Evolutionary conservation across 1,140 invertebrate genomes (phyloP).

Genomic region (Cydia amplana): DNA sequence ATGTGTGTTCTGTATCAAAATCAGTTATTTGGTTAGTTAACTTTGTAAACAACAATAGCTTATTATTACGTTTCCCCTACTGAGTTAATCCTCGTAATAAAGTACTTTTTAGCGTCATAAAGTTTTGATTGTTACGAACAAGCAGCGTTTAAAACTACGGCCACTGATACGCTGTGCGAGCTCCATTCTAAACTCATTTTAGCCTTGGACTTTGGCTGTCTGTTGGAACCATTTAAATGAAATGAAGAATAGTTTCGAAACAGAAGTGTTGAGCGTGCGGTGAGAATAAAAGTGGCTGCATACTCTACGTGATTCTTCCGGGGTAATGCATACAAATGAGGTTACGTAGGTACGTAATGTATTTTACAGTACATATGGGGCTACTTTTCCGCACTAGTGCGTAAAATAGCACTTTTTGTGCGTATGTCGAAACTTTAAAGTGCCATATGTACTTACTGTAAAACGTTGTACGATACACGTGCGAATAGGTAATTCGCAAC

Average conservation of each 20-base stretch:
- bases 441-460: too few species aligned
- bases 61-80: background rate
- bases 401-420: too few species aligned
- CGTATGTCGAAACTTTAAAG: too few species aligned
- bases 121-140: slow-evolving; percentile 22
- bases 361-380: too few species aligned
- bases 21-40: background rate
- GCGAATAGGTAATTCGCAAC: too few species aligned
- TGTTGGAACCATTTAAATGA: background rate
- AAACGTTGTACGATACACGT: too few species aligned
- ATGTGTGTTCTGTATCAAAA: background rate
- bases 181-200: slow-evolving; percentile 29
- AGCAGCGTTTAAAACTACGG: slow-evolving; percentile 19
- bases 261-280: background rate
- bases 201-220: background rate
- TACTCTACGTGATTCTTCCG: background rate
- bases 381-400: too few species aligned
- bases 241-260: slow-evolving; percentile 28
- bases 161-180: slow-evolving; percentile 4
- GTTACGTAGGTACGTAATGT: background rate
- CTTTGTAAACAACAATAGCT: background rate
- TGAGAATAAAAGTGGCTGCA: background rate
- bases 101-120: background rate
- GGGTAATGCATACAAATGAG: background rate
- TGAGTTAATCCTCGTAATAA: background rate